Evolutionary conservation across 2,113 vertebrate species (phyloP).

Genomic region (Nothoprocta perdicaria): DNA sequence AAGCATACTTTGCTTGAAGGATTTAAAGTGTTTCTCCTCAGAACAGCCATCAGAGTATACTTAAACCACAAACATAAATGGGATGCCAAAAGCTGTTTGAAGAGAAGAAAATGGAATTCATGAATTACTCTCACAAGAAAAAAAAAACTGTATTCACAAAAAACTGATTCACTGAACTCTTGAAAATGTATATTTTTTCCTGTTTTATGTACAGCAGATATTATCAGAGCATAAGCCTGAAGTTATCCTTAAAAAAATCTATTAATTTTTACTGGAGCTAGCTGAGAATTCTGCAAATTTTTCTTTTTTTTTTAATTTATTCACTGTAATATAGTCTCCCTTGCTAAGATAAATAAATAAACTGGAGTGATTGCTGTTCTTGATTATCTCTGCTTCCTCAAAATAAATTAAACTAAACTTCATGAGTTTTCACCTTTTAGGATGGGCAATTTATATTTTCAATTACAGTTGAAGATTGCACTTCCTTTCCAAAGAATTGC

Average conservation of each 20-base stretch:
- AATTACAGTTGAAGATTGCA: conserved; percentile 48
- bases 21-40: not conserved
- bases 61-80: not conserved
- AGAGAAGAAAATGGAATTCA: not conserved
- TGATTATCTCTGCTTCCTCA: conserved; percentile 9
- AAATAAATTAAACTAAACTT: conserved; percentile 28
- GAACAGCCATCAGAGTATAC: not conserved
- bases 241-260: not conserved
- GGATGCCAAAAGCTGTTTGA: not conserved
- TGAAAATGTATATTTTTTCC: not conserved
- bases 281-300: not conserved
- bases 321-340: not conserved
- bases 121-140: not conserved
- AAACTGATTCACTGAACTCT: not conserved
- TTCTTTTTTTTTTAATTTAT: not conserved
- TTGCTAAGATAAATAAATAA: not conserved
- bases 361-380: conserved; percentile 22
- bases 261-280: not conserved
- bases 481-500: conserved; percentile 1
- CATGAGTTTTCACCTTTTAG: conserved; percentile 28
- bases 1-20: not conserved
- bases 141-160: not conserved
- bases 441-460: conserved; percentile 17
- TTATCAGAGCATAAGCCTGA: not conserved
- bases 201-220: not conserved